Base-by-base conservation (phyloP, 2,113 vertebrate genomes). In the Laterallus jamaicensis region DNA sequence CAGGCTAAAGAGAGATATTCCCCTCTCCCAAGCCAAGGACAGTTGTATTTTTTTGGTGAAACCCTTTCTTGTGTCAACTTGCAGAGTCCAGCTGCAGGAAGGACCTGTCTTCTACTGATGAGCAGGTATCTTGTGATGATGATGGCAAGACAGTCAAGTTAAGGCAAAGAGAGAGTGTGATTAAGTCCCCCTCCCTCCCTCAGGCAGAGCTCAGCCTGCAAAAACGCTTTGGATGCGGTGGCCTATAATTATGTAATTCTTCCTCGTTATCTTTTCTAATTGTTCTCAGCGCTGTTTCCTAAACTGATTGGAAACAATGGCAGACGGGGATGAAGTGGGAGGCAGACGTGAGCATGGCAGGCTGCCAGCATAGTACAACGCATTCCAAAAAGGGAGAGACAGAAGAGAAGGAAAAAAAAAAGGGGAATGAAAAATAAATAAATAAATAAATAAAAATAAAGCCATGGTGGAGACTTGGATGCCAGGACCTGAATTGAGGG, bases 221-320 rank as follows among this genome's bases (percentile, higher is more conserved):
- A 63, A 86, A 95, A 95, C 26, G 90, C 96, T 97, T 95, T 97
- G 97, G 92, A 97, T 97, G 63, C 71, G 58, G 97, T 82, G 92
- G 95, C 96, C 97, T 97, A 97, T 98, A 98, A 98, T 98, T 98
- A 98, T 98, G 97, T 97, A 98, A 98, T 98, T 98, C 97, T 92
- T 98, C 97, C 97, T 98, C 69, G 95, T 98, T 98, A 98, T 98
- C 97, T 96, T 98, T 98, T 97, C 97, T 98, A 98, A 98, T 98
- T 98, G 98, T 98, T 98, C 97, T 98, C 97, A 50, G 96, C 17
- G 93, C 97, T 97, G 96, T 98, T 98, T 98, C 96, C 98, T 98
- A 97, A 98, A 97, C 97, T 95, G 97, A 98, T 95, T 97, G 97
- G 97, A 98, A 98, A 97, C 98, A 98, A 98, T 97, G 94, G 97